Percentiles rank a stretch among this genome's conserved stretches.
These are phyloP conservation scores for Drosophila kurseongensis DNA, from an alignment of 1,140 invertebrate genomes.

Conservation along the genomic window DNA sequence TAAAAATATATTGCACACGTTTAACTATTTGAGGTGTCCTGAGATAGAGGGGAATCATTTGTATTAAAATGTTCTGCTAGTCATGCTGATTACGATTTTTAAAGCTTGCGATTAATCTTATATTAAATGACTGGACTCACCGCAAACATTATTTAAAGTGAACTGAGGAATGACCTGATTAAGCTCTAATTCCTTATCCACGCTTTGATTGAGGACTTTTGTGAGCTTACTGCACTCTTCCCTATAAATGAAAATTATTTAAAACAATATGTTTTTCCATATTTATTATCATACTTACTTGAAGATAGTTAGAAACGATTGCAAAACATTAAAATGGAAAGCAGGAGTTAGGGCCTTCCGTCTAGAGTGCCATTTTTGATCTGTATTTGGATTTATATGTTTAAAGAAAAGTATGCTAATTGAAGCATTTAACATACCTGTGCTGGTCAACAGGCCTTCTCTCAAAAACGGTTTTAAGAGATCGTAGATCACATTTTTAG, in stretches of 20 bases:
- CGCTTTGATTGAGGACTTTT: constrained; percentile 32
- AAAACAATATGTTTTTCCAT: too few species aligned
- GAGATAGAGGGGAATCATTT: background rate
- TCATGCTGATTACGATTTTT: constrained; percentile 15
- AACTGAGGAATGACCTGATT: constrained; percentile 89
- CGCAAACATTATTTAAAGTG: constrained; percentile 92
- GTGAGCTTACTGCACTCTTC: constrained; percentile 70
- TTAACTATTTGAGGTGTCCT: background rate
- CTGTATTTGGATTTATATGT: background rate
- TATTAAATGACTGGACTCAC: constrained; percentile 75
- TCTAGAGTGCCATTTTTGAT: constrained; percentile 90
- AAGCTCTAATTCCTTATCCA: constrained; percentile 54
- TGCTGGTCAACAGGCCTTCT: constrained; percentile 88
- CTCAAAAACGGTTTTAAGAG: constrained; percentile 89
- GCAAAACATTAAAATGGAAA: constrained; percentile 93
- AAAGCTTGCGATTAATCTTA: background rate
- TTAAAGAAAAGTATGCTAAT: constrained; percentile 5
- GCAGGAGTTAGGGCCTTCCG: constrained; percentile 94
- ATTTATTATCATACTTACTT: background rate
- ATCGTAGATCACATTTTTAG: constrained; percentile 76
- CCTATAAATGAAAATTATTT: constrained; percentile 6
- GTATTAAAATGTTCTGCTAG: background rate
- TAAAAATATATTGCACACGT: too few species aligned
- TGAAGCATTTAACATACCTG: constrained; percentile 84
- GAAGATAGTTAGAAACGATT: constrained; percentile 9